Evolutionary conservation across 2,113 vertebrate genomes (phyloP), one percentile per base, ranked within the genome.

Genomic region (Calyptomena viridis): DNA sequence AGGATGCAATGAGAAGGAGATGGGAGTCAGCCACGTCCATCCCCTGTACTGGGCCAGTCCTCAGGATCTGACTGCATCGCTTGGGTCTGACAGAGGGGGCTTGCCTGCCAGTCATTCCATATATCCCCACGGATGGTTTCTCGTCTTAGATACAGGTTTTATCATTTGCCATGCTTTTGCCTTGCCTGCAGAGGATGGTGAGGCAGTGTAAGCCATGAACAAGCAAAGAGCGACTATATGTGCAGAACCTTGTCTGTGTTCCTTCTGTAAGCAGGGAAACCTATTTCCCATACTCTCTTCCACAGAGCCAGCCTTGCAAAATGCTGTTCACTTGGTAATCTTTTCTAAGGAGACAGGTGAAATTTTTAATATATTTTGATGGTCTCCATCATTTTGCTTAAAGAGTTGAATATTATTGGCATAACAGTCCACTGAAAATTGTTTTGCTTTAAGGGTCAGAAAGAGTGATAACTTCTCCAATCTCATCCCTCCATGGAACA

Each of bases 61-160:
- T 58, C 0, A 0, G 68, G 47, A 62, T 66, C 42, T 50, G 58
- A 69, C 40, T 22, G 71, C 55, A 71, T 12, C 0, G 1, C 52
- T 59, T 0, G 0, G 11, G 12, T 76, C 27, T 81, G 69, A 31
- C 44, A 35, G 55, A 24, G 10, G 10, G 24, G 22, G 53, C 47
- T 89, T 60, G 50, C 66, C 49, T 60, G 35, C 16, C 55, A 27
- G 31, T 56, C n/a, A 10, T 27, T 81, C 39, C 9, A 2, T 44
- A n/a, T 56, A 62, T 53, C 40, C 73, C 63, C 8, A 0, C 28
- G 79, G 82, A 76, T 52, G 50, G 23, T 40, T 85, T 47, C 31
- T 79, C 35, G 10, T 33, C 85, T 59, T 63, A 50, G 17, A 37
- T 25, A 60, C 11, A 72, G 27, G 42, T 30, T 76, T 76, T 56